Conservation (phyloP, 2,113 vertebrate genomes). For the Leptodactylus fuscus region DNA sequence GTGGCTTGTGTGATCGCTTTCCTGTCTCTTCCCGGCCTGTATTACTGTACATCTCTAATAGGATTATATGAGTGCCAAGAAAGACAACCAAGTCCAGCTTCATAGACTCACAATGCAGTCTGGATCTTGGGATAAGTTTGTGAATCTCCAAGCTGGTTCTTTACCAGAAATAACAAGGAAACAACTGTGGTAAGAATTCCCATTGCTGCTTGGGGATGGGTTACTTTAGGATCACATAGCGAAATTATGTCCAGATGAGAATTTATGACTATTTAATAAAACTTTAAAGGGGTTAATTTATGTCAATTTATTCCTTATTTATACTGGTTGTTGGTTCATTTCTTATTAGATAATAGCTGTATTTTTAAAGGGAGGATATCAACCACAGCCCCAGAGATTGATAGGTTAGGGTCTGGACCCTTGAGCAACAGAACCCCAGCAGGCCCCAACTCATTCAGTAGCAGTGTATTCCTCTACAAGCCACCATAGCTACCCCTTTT, state of each 20-base stretch:
- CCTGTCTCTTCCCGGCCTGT: slow-evolving; percentile 1
- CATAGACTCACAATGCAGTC: neutral
- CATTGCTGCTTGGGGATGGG: neutral
- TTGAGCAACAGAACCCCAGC: too few relatives aligned
- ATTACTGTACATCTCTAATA: slow-evolving; percentile 8
- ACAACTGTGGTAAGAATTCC: slow-evolving; percentile 43
- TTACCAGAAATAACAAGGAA: slow-evolving; percentile 48
- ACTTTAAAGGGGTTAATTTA: neutral
- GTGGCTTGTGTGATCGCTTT: slow-evolving; percentile 31
- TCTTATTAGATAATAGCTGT: neutral
- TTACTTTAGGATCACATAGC: neutral
- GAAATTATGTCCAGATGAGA: neutral
- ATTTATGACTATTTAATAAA: too few relatives aligned
- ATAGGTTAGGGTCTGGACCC: too few relatives aligned
- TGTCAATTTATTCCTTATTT: neutral
- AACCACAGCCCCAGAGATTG: too few relatives aligned
- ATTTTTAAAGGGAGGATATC: too few relatives aligned
- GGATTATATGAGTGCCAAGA: slow-evolving; percentile 45
- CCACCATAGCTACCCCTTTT: too few relatives aligned
- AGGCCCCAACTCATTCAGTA: too few relatives aligned
- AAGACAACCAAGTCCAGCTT: neutral
- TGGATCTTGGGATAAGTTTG: slow-evolving; percentile 8
- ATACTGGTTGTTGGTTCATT: neutral
- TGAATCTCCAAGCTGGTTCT: neutral
- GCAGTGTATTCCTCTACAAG: too few relatives aligned